These are phyloP conservation scores for Myrmecophaga tridactyla DNA, from an alignment of 2,113 vertebrate genomes.

Conservation along the genomic window DNA sequence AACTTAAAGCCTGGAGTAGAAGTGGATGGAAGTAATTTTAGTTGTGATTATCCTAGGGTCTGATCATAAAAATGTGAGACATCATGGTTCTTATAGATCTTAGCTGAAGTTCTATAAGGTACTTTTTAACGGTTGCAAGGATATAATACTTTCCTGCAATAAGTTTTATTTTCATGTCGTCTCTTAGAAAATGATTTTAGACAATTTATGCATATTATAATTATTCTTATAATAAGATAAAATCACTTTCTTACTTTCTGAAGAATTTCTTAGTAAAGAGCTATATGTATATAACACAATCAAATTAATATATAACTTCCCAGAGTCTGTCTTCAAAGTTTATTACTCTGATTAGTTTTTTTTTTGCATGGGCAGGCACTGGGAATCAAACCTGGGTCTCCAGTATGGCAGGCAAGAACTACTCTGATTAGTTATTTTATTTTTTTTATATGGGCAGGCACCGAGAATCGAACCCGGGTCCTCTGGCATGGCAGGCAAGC, in stretches of 20 bases:
- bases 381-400: too few relatives aligned
- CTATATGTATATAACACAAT: background rate
- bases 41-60: conserved; percentile 73
- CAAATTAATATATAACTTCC: background rate
- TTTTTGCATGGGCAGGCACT: too few relatives aligned
- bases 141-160: background rate
- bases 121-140: conserved; percentile 35
- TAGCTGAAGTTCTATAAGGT: conserved; percentile 52
- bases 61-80: conserved; percentile 74
- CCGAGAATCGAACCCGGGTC: too few relatives aligned
- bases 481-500: too few relatives aligned
- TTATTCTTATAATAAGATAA: conserved; percentile 46
- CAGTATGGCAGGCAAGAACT: too few relatives aligned
- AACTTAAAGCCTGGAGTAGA: conserved; percentile 42
- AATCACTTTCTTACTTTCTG: conserved; percentile 23
- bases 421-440: too few relatives aligned
- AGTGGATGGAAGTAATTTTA: conserved; percentile 77
- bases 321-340: conserved; percentile 30
- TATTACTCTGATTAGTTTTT: background rate
- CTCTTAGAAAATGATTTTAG: conserved; percentile 43
- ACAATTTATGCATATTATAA: conserved; percentile 2
- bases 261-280: conserved; percentile 32
- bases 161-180: background rate
- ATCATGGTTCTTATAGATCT: conserved; percentile 64
- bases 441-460: too few relatives aligned